phyloP scores from a whole-genome alignment of 2,888 invertebrate species.

The Drosophila parthenogenetica region DNA sequence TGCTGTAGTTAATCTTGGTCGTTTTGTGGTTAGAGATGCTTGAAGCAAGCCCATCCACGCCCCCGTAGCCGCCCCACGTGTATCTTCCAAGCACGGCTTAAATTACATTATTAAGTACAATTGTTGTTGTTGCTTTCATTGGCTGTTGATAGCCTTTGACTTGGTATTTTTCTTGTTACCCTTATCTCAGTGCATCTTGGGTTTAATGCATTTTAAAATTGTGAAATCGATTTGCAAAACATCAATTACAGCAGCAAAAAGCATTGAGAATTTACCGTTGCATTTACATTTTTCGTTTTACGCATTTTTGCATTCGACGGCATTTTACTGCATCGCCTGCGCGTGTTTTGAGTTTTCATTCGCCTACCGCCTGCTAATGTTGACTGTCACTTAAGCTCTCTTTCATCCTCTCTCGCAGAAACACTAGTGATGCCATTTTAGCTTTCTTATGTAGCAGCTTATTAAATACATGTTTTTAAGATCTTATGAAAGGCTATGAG shows the following conservation, averaged over 20 bases:
- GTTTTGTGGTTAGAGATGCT: constrained; percentile 73
- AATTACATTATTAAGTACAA: constrained; percentile 45
- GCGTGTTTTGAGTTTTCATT: constrained; percentile 58
- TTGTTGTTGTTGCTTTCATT: constrained; percentile 36
- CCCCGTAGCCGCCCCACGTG: constrained; percentile 41
- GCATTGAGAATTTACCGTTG: constrained; percentile 33
- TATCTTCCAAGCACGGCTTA: constrained; percentile 35
- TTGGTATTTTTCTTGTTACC: constrained; percentile 25
- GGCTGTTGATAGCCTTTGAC: constrained; percentile 68
- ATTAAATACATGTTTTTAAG: no score
- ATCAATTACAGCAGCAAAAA: constrained; percentile 33
- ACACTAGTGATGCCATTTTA: not conserved
- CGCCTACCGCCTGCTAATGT: constrained; percentile 28
- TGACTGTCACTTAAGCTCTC: constrained; percentile 22
- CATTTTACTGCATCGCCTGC: constrained; percentile 40
- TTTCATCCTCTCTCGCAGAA: constrained; percentile 22
- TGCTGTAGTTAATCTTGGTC: constrained; percentile 45
- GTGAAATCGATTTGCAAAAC: constrained; percentile 40
- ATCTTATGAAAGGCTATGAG: no score
- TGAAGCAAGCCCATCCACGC: not conserved
- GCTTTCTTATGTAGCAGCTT: no score
- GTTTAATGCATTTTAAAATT: constrained; percentile 39
- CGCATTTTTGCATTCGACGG: constrained; percentile 57
- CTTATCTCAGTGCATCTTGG: constrained; percentile 48
- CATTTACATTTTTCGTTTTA: constrained; percentile 51